These are phyloP conservation scores for Genyomyrus donnyi DNA, from an alignment of 2,113 vertebrate genomes.

Conservation along the genomic window DNA sequence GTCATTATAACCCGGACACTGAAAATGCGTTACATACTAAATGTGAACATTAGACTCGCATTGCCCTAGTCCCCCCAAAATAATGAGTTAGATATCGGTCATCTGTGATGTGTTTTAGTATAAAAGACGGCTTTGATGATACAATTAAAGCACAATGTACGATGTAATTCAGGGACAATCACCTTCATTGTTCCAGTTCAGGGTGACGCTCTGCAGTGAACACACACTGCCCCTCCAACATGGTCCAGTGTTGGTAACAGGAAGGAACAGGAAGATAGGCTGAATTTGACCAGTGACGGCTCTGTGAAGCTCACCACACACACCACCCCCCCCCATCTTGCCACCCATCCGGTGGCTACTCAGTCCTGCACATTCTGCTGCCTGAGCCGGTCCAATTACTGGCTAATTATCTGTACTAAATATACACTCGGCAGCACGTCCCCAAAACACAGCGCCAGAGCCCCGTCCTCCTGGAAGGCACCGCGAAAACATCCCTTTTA, in stretches of 20 bases:
- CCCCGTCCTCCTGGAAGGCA: not conserved
- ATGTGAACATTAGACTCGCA: not conserved
- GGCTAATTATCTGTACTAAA: conserved; percentile 7
- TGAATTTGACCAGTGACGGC: not conserved
- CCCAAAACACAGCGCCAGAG: not conserved
- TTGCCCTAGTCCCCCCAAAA: not conserved
- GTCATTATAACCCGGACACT: not conserved
- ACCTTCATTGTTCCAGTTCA: not conserved
- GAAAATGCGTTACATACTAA: not conserved
- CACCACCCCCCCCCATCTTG: not conserved
- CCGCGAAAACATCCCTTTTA: not conserved
- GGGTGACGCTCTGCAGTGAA: not conserved
- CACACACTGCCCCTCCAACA: not conserved
- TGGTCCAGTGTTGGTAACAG: not conserved
- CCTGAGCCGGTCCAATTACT: not conserved
- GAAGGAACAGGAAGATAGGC: not conserved
- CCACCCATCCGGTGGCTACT: not conserved
- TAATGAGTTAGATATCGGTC: not conserved
- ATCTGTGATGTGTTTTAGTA: not conserved
- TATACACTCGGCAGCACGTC: not conserved
- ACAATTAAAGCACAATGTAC: not conserved
- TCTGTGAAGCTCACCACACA: not conserved
- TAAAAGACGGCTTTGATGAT: not conserved
- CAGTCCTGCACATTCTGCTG: not conserved
- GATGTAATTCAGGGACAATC: not conserved